These are phyloP conservation scores for Scaptomyza reducta DNA, from an alignment of 2,888 invertebrate genomes.

Conservation along the genomic window DNA sequence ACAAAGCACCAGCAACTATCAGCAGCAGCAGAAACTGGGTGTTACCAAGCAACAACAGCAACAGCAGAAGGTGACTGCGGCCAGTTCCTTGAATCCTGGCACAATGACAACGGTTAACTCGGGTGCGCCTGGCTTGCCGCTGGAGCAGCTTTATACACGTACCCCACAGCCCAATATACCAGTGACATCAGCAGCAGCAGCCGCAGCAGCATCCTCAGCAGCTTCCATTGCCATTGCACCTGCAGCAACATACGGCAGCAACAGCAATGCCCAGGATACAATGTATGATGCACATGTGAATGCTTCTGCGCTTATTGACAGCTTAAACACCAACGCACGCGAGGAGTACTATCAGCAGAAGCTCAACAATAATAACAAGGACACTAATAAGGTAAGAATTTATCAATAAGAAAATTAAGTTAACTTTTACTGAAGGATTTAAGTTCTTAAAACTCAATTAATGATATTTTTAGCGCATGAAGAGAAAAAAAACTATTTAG, in stretches of 20 bases:
- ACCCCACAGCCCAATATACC: slow-evolving; percentile 72
- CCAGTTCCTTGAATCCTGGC: slow-evolving; percentile 31
- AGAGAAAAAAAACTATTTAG: too few relatives aligned
- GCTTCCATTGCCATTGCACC: slow-evolving; percentile 28
- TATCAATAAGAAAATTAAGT: background rate
- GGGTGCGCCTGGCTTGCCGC: slow-evolving; percentile 58
- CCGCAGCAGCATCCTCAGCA: slow-evolving; percentile 41
- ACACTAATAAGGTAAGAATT: slow-evolving; percentile 74
- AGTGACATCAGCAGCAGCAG: slow-evolving; percentile 46
- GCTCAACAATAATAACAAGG: slow-evolving; percentile 67
- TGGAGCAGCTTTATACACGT: slow-evolving; percentile 73
- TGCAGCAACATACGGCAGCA: slow-evolving; percentile 31
- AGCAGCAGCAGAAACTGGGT: slow-evolving; percentile 44
- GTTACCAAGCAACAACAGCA: slow-evolving; percentile 44
- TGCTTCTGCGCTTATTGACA: slow-evolving; percentile 84
- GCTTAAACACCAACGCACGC: slow-evolving; percentile 83
- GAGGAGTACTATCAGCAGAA: slow-evolving; percentile 84
- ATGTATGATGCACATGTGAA: slow-evolving; percentile 83
- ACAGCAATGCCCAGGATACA: slow-evolving; percentile 60
- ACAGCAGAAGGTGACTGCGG: slow-evolving; percentile 60
- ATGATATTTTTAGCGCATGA: background rate
- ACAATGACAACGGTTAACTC: slow-evolving; percentile 48
- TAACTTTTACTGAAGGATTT: too few relatives aligned
- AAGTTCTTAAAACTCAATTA: background rate
- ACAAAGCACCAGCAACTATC: slow-evolving; percentile 38